Evolutionary conservation across 2,888 invertebrate species (phyloP), one percentile per base, ranked within the genome.

Genomic region (Thecocarcelia acutangulata): DNA sequence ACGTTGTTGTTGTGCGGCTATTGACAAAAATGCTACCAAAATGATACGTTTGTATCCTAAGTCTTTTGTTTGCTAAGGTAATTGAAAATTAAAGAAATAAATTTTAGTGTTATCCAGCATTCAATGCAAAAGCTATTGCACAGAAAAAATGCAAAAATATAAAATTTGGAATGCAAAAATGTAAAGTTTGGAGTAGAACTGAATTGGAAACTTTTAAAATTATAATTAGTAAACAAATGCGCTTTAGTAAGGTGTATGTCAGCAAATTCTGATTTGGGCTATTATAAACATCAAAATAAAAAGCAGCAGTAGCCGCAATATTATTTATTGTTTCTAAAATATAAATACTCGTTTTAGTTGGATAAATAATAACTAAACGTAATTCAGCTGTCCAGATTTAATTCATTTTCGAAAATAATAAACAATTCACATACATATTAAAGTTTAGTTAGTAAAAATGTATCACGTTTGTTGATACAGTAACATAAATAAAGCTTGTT

Each of bases 11-110:
- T 19, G 59, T 58, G 11, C n/a, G 24, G n/a, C 64, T 78, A 42
- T 61, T 75, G 56, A 50, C 64, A 72, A 44, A 78, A 79, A 79
- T 79, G 52, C 61, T 61, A 59, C 24, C 33, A 46, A 44, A 21
- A 21, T 13, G 68, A 79, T 59, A 28, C n/a, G 78, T 79, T 79
- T 61, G 48, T 68, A 54, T 73, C 46, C 68, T 54, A 73, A 79
- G 61, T 68, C 73, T 79, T 73, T 79, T 68, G 68, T 68, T 73
- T 78, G 33, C 0, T 17, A 44, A 63, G 6, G 5, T 12, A 63
- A 24, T 33, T 19, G 46, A 46, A 33, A 33, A 8, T 9, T 33
- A 33, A 8, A 8, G 3, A 33, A 33, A 33, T 33, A 33, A 33
- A 33, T 33, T 33, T 33, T 33, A 33, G 9, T 33, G 24, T 24